These are phyloP conservation scores for Acipenser oxyrinchus DNA, from an alignment of 2,797 vertebrate genomes.

Conservation along the genomic window DNA sequence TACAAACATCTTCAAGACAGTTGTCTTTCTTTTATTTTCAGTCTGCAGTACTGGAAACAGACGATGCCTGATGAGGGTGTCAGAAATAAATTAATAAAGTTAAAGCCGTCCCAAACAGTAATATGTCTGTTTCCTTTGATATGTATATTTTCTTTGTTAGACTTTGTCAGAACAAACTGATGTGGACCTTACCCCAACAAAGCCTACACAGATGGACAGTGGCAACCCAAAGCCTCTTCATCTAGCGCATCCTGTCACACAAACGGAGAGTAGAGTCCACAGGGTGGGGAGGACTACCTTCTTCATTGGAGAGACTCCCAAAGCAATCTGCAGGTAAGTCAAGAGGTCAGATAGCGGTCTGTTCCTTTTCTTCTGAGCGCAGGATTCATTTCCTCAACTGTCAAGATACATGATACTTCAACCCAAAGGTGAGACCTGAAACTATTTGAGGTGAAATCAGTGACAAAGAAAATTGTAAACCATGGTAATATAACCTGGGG, in stretches of 20 bases:
- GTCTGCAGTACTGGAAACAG: no score
- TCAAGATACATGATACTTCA: slow-evolving; percentile 1
- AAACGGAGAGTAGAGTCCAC: slow-evolving; percentile 54
- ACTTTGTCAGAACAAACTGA: slow-evolving; percentile 26
- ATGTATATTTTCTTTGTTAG: slow-evolving; percentile 26
- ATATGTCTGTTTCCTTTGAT: neutral
- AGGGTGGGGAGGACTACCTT: slow-evolving; percentile 54
- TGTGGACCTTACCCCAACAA: slow-evolving; percentile 8
- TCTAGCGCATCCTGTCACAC: slow-evolving; percentile 58
- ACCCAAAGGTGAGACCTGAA: slow-evolving; percentile 2
- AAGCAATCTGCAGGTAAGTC: slow-evolving; percentile 67
- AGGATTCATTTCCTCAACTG: neutral
- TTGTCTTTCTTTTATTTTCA: no score
- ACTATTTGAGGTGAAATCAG: neutral
- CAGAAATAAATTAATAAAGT: no score
- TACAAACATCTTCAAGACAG: no score
- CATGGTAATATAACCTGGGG: slow-evolving; percentile 2
- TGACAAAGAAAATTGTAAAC: slow-evolving; percentile 5
- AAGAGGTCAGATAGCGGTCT: neutral
- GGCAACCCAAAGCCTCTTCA: slow-evolving; percentile 22
- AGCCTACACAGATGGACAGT: slow-evolving; percentile 9
- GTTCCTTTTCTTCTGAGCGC: neutral
- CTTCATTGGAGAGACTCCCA: slow-evolving; percentile 79
- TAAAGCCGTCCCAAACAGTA: no score
- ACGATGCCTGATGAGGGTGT: no score